These are phyloP conservation scores for Dicerorhinus sumatrensis DNA, from an alignment of 2,113 vertebrate genomes.

Conservation along the genomic window DNA sequence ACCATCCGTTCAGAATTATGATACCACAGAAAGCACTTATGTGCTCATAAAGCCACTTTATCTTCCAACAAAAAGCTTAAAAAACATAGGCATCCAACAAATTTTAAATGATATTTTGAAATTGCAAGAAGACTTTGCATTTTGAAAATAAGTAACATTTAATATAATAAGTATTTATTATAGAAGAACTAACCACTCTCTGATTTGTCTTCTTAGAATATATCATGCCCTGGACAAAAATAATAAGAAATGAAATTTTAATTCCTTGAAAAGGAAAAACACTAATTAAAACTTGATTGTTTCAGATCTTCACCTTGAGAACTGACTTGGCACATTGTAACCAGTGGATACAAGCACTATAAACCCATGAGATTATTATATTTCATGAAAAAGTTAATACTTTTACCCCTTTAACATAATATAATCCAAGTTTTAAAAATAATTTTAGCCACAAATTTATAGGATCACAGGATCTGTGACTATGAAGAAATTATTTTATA, in stretches of 20 bases:
- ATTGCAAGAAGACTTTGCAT: neutral
- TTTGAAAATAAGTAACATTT: neutral
- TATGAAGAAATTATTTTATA: neutral
- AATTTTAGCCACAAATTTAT: neutral
- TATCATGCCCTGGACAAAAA: neutral
- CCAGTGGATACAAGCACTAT: neutral
- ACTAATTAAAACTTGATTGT: neutral
- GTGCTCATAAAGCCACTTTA: neutral
- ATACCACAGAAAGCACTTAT: neutral
- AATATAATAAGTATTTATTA: conserved; percentile 52
- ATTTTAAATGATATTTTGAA: conserved; percentile 2
- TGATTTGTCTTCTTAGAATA: neutral
- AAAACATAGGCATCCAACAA: neutral
- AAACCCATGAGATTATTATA: neutral
- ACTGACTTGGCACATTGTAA: neutral
- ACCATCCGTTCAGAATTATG: neutral
- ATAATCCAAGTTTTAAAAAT: neutral
- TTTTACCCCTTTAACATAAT: neutral
- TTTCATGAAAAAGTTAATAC: neutral
- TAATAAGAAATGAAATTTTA: neutral
- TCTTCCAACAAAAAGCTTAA: neutral
- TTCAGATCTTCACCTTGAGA: neutral
- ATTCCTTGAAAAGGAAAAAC: neutral
- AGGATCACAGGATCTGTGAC: neutral
- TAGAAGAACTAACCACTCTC: neutral